Evolutionary conservation across 92 coral and sea anemone species (phyloP).

Genomic region (Pocillopora grandis): DNA sequence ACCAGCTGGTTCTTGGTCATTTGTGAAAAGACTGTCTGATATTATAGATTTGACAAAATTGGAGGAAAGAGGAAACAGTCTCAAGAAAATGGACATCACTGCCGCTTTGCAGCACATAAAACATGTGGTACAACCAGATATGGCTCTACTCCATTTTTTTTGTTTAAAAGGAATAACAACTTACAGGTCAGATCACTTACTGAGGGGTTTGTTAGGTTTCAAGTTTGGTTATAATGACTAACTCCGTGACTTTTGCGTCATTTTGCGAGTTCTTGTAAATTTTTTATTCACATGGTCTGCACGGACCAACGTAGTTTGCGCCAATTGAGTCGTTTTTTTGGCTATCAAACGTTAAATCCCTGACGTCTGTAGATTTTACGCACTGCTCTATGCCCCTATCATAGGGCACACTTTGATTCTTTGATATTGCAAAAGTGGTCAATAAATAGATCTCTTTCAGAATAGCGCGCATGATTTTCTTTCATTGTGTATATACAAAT

Average conservation of each 20-base stretch:
- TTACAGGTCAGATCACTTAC: slow-evolving; percentile 19
- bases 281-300: no score
- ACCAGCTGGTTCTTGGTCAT: slow-evolving; percentile 15
- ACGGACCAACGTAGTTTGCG: no score
- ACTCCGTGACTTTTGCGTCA: not conserved
- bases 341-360: no score
- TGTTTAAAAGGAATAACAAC: slow-evolving; percentile 28
- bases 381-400: no score
- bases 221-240: not conserved
- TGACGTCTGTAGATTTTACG: no score
- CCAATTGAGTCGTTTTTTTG: no score
- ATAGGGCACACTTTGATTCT: no score
- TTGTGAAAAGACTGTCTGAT: slow-evolving; percentile 5
- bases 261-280: not conserved
- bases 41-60: not conserved
- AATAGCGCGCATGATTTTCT: no score
- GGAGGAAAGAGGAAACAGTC: not conserved
- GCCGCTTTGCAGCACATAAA: slow-evolving; percentile 15
- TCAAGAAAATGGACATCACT: slow-evolving; percentile 1
- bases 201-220: not conserved
- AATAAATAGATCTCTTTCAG: no score
- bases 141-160: slow-evolving; percentile 17
- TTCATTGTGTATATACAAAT: no score
- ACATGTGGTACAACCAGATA: slow-evolving; percentile 15
- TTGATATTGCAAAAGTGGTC: no score